Base-by-base conservation (phyloP, 2,888 invertebrate genomes). In the Flexamia atlantica region DNA sequence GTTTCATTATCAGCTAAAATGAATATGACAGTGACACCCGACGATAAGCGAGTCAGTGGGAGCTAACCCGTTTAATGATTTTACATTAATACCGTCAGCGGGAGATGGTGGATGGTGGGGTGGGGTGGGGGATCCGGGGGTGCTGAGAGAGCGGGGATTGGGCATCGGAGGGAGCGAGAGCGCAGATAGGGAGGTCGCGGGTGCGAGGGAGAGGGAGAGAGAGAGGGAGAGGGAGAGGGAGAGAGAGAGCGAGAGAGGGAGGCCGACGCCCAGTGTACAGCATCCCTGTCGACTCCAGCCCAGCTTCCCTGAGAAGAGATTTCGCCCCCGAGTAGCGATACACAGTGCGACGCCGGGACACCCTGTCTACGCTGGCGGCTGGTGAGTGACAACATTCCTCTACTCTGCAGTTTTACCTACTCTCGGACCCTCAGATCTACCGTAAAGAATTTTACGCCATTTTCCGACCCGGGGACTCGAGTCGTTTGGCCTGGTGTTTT, bases 161-260 rank as follows among this genome's bases (percentile, higher is more conserved):
- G 36, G 36, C 36, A 36, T 36, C 36, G 36, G 84, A 80, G 84
- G 79, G 82, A 46, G 79, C 82, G 84, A 82, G 81, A 85, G 82
- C 83, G 83, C 64, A 76, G 81, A 84, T 84, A 82, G 83, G 82
- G 82, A 83, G 68, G 84, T 36, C 7, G 32, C 10, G 36, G 80
- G 76, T 42, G 79, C 32, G 68, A 64, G 57, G 64, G 64, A 80
- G 70, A 80, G 80, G 46, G 70, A 17, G 23, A 72, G 40, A 80
- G 70, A 80, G 80, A 46, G 70, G 12, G 23, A 72, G 40, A 60
- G 70, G 53, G 53, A 2, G 12, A 36, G 72, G 9, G 36, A 64
- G 81, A 30, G 74, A 30, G 32, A 0, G 17, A 50, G 17, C 76
- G 46, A 72, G 83, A 57, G 53, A 20, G 46, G 50, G 83, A 42